A percentile compares a stretch with the other conserved stretches of the same genome.
Evolutionary conservation across 2,888 invertebrate genomes (phyloP).

Genomic region (Drosophila acutilabella): DNA sequence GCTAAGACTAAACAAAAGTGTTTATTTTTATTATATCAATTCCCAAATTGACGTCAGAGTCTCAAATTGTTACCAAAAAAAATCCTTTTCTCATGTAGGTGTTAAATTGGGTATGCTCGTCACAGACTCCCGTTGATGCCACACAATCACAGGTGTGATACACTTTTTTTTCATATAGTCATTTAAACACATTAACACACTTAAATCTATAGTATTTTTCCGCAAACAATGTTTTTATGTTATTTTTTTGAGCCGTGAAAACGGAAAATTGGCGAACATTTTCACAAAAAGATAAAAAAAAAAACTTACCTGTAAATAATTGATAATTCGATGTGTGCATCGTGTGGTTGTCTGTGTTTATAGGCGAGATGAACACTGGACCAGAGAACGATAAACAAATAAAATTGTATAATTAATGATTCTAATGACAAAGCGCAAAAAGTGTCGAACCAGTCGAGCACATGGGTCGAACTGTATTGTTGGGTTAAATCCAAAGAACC

Average conservation of each 20-base stretch:
- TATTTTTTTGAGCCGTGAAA: not conserved
- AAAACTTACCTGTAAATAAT: slow-evolving; percentile 10
- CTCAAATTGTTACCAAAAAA: too few relatives aligned
- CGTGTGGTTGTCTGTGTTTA: slow-evolving; percentile 7
- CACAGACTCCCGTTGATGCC: too few relatives aligned
- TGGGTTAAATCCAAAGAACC: slow-evolving; percentile 39
- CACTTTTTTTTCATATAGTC: too few relatives aligned
- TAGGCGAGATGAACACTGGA: slow-evolving; percentile 28
- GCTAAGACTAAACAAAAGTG: not conserved
- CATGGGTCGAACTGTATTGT: slow-evolving; percentile 25
- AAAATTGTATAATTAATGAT: slow-evolving; percentile 46
- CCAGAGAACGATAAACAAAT: slow-evolving; percentile 42
- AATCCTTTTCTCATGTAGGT: too few relatives aligned
- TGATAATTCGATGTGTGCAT: slow-evolving; percentile 2
- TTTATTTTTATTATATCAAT: too few relatives aligned
- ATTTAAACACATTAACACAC: too few relatives aligned
- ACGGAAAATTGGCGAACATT: slow-evolving; percentile 1
- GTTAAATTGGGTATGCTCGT: too few relatives aligned
- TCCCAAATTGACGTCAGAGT: too few relatives aligned
- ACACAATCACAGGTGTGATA: too few relatives aligned
- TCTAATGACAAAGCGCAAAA: slow-evolving; percentile 42
- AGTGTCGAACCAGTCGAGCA: slow-evolving; percentile 19
- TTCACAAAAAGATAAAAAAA: too few relatives aligned
- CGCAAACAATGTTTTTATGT: not conserved
- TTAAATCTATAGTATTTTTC: not conserved